A percentile compares a stretch with the other conserved stretches of the same genome.
phyloP scores from a whole-genome alignment of 2,113 vertebrate species.

The Plecturocebus donacophilus region DNA sequence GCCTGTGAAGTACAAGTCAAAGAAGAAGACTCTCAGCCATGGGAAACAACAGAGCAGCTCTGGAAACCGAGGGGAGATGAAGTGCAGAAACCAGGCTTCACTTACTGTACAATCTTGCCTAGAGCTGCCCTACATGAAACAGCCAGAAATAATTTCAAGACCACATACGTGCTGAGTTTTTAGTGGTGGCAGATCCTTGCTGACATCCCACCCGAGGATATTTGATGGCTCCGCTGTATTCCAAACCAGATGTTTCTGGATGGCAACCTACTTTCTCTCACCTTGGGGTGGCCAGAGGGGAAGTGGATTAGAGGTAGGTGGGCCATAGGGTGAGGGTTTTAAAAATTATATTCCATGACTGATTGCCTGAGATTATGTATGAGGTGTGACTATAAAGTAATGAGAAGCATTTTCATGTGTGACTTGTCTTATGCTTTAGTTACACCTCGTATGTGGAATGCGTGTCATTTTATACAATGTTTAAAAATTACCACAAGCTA shows the following conservation, averaged over 20 bases:
- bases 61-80: neutral
- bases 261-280: conserved; percentile 52
- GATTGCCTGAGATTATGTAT: conserved; percentile 70
- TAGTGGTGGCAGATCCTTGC: neutral
- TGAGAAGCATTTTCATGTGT: conserved; percentile 66
- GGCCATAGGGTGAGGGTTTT: conserved; percentile 41
- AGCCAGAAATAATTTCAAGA: conserved; percentile 58
- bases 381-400: conserved; percentile 68
- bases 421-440: conserved; percentile 70
- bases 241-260: conserved; percentile 61
- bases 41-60: neutral
- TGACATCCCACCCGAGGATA: neutral
- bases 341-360: conserved; percentile 64
- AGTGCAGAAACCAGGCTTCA: neutral
- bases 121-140: neutral
- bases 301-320: conserved; percentile 72
- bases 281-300: conserved; percentile 68
- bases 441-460: conserved; percentile 70
- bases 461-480: conserved; percentile 63
- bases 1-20: neutral
- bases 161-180: conserved; percentile 34
- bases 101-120: neutral
- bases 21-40: neutral
- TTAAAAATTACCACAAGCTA: conserved; percentile 60
- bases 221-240: neutral